These are phyloP conservation scores for Platysteira castanea DNA, from an alignment of 2,113 vertebrate genomes.

Conservation along the genomic window DNA sequence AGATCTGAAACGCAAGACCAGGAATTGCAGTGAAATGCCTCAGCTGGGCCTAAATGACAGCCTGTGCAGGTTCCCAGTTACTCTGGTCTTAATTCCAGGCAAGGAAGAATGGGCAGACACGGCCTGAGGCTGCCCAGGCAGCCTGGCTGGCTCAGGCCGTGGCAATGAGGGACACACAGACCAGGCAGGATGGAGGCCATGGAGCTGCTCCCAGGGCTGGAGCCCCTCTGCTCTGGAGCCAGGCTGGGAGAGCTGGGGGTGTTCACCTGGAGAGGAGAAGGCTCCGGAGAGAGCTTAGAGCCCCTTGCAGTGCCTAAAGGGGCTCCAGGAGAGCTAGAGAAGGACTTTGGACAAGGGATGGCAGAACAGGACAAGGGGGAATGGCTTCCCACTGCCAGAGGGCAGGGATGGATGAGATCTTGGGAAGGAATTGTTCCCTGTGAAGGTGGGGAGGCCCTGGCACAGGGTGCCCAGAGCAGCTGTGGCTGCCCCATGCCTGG, in stretches of 20 bases:
- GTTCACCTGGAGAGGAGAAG: not conserved
- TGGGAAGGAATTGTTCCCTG: not conserved
- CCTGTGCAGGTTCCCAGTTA: not conserved
- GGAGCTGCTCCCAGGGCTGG: not conserved
- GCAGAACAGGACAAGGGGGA: not conserved
- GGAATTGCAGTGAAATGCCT: not conserved
- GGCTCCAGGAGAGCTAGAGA: not conserved
- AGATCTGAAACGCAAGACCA: not conserved
- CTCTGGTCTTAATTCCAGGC: not conserved
- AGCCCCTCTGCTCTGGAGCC: not conserved
- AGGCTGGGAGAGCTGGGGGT: not conserved
- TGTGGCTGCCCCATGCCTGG: not conserved
- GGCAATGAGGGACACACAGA: not conserved
- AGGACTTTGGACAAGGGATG: not conserved
- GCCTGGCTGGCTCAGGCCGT: not conserved
- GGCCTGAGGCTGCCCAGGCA: not conserved
- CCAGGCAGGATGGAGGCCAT: not conserved
- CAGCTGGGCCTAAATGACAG: not conserved
- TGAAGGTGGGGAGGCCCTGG: not conserved
- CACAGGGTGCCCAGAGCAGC: not conserved
- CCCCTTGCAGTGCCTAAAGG: not conserved
- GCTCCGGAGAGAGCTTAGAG: not conserved
- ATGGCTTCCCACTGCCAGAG: not conserved
- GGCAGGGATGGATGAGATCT: fast-evolving
- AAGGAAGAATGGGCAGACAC: not conserved